A percentile compares a stretch with the other conserved stretches of the same genome.
phyloP scores from a whole-genome alignment of 2,113 vertebrate species.

The Chaetorhynchus papuensis region DNA sequence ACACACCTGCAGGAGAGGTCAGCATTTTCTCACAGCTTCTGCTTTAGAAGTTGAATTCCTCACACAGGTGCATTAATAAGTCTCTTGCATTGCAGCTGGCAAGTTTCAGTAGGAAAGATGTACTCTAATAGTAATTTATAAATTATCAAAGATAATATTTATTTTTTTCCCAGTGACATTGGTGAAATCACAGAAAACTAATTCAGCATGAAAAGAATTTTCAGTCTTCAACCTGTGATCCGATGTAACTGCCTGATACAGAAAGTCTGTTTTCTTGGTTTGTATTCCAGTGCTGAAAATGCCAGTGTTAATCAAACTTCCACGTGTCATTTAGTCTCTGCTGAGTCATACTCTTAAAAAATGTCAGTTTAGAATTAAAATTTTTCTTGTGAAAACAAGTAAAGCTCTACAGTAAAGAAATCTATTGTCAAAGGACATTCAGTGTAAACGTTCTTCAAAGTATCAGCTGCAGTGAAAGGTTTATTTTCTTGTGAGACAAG shows the following conservation, averaged over 20 bases:
- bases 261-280: neutral
- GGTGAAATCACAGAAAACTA: neutral
- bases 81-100: neutral
- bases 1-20: neutral
- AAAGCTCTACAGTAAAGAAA: neutral
- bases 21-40: neutral
- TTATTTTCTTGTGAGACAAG: neutral
- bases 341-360: neutral
- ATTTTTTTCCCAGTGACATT: neutral
- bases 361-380: neutral
- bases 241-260: neutral
- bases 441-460: neutral
- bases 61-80: neutral
- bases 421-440: neutral
- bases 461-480: neutral
- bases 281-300: neutral
- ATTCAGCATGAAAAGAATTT: neutral
- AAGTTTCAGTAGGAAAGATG: neutral
- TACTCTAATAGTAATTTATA: neutral
- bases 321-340: neutral
- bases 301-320: neutral
- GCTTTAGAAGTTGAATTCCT: neutral
- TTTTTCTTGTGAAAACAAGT: neutral
- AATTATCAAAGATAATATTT: neutral
- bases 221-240: neutral